A percentile compares a stretch with the other conserved stretches of the same genome.
Conservation (phyloP, 2,797 vertebrate genomes). For the Pseudomugil tenellus region DNA sequence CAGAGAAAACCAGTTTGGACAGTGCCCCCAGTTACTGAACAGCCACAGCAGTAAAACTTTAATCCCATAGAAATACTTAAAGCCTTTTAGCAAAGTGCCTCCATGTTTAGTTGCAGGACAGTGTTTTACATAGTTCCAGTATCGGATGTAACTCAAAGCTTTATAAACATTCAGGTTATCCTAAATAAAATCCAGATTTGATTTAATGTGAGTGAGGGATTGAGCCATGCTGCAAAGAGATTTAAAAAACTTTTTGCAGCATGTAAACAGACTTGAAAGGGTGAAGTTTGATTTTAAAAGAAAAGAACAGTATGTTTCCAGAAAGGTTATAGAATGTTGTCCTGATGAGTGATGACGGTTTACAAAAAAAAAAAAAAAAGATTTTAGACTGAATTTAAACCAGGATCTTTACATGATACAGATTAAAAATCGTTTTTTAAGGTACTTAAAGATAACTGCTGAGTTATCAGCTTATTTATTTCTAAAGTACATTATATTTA, state of each 20-base stretch:
- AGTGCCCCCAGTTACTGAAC: constrained; percentile 66
- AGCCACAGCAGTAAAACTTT: constrained; percentile 56
- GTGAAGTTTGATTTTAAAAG: too few species aligned
- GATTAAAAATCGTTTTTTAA: background rate
- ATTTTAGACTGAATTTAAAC: background rate
- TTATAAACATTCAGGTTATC: background rate
- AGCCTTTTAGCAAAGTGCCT: background rate
- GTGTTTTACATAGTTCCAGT: background rate
- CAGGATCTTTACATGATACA: background rate
- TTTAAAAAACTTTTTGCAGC: background rate
- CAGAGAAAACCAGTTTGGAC: background rate
- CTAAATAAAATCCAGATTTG: too few species aligned
- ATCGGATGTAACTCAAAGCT: background rate
- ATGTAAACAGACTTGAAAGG: background rate
- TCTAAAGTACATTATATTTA: constrained; percentile 40
- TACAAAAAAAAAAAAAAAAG: too few species aligned
- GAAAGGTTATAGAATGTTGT: background rate
- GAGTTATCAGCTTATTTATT: constrained; percentile 58
- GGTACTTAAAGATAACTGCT: constrained; percentile 27
- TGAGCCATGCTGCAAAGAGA: too few species aligned
- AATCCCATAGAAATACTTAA: constrained; percentile 27
- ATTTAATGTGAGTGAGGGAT: too few species aligned
- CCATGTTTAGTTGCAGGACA: background rate
- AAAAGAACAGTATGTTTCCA: background rate
- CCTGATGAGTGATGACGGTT: background rate